Base-by-base conservation (phyloP, 2,888 invertebrate species). In the Xestia ashworthii region DNA sequence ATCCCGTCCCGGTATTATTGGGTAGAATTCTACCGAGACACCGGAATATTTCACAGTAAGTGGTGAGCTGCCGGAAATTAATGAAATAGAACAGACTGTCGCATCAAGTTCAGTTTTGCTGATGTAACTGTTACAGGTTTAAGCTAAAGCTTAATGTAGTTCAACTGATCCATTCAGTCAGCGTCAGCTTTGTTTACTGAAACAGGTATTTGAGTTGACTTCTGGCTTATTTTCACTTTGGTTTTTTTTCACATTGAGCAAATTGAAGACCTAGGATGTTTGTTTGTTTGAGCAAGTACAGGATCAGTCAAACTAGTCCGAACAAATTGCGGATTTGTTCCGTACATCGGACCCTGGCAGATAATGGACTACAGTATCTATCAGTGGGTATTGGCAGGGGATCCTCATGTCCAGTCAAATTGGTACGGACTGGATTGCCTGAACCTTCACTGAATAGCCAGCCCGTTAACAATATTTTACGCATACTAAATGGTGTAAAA, bases 111-210 rank as follows among this genome's bases (percentile, higher is more conserved):
- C 72, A 32, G 25, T 67, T 60, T 41, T 53, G 8, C 22, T 62
- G 46, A 80, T 73, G 53, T 32, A 60, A 60, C 48, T 58, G 55
- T 38, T 44, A 41, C 55, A 44, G 41, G 55, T 19, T 58, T 50
- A 50, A 78, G 48, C 41, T 58, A 11, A 65, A 32, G 44, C 14
- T 44, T 65, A 44, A 44, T 50, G 14, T 38, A 16, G 6, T 12
- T 53, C 25, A 16, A 46, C 11, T 14, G 38, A 55, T 64, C n/a
- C 22, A 32, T 48, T 48, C 14, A 38, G 11, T 12, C 9, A 3
- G 12, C 5, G n/a, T 22, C 53, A 16, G 12, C 6, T 58, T 46
- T 38, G 5, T 16, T 44, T 8, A n/a, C 11, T 22, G 16, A 11
- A 25, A 14, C n/a, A 44, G 12, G 19, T 50, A 5, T 11, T 6